Base-by-base conservation (phyloP, 2,888 invertebrate genomes). In the Lissocephala sabroskyi region DNA sequence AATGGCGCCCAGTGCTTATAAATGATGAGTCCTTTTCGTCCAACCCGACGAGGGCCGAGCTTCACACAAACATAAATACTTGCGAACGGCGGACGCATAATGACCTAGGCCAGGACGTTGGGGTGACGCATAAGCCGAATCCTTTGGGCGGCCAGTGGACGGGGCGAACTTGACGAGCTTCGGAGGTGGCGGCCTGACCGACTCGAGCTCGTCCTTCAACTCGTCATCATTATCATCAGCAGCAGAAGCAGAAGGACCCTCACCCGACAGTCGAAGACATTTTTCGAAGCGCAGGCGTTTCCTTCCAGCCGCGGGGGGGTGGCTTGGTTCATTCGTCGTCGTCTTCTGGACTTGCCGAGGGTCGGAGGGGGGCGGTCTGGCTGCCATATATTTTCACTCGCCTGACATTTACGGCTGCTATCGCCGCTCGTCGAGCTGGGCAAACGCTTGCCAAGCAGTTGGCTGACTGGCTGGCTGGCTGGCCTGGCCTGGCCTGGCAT, bases 331-430 rank as follows among this genome's bases (percentile, higher is more conserved):
- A n/a, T n/a, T n/a, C n/a, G n/a, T n/a, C n/a, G n/a, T n/a, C n/a
- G n/a, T n/a, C 23, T 23, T 3, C 23, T 35, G 14, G 10, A 35
- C 10, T 35, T 35, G 14, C 35, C 18, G 30, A 14, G 28, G 17
- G 13, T 40, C 33, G 7, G 44, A 35, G 17, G 19, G 19, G 37
- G 14, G 47, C 37, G 26, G 17, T 14, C 17, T 42, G 52, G 56
- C 55, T 64, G 67, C 79, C 79, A 83, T 84, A 84, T 84, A 84
- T 84, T 84, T 83, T 81, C 80, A 65, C 79, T 79, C 79, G 82
- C 81, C 82, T 85, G 84, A 85, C 85, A 84, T 83, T 85, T 84
- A 85, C 85, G 74, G 68, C 68, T 84, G 84, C 85, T 85, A 85
- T 84, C 85, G 83, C 68, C 71, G 58, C 75, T 62, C 62, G 59